phyloP scores from a whole-genome alignment of 2,113 vertebrate species.

The Phaethornis superciliosus region DNA sequence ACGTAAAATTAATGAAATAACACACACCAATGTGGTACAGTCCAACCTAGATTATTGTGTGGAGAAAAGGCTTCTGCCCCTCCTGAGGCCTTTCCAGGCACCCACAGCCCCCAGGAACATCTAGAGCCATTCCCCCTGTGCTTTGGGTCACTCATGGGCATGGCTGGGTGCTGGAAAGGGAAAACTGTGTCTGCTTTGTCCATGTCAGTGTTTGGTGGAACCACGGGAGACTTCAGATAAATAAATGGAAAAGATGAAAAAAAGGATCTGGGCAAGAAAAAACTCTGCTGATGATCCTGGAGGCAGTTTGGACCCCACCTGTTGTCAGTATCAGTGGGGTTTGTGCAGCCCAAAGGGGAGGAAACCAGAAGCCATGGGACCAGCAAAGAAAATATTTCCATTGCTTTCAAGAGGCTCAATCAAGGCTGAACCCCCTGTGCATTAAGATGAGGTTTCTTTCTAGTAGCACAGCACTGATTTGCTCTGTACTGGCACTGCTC shows the following conservation, averaged over 20 bases:
- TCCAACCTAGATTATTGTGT: background rate
- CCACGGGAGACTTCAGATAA: background rate
- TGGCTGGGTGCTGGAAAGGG: background rate
- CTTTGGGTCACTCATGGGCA: background rate
- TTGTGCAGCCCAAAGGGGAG: background rate
- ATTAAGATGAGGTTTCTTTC: background rate
- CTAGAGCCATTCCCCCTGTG: background rate
- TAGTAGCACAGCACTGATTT: background rate
- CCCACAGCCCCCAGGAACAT: background rate
- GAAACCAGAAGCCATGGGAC: background rate
- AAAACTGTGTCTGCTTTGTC: background rate
- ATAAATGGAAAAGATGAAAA: background rate
- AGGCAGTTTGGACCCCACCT: background rate
- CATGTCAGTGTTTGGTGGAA: fast-evolving
- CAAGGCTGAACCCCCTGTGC: fast-evolving
- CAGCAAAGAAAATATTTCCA: background rate
- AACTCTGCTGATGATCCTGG: background rate
- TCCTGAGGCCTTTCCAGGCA: background rate
- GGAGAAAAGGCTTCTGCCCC: background rate
- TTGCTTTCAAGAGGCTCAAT: background rate
- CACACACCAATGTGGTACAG: background rate
- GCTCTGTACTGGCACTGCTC: fast-evolving
- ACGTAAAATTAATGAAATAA: background rate
- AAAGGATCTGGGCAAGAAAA: background rate
- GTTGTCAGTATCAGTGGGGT: background rate